A percentile compares a stretch with the other conserved stretches of the same genome.
phyloP scores from a whole-genome alignment of 2,797 vertebrate species.

The Botia kubotai region DNA sequence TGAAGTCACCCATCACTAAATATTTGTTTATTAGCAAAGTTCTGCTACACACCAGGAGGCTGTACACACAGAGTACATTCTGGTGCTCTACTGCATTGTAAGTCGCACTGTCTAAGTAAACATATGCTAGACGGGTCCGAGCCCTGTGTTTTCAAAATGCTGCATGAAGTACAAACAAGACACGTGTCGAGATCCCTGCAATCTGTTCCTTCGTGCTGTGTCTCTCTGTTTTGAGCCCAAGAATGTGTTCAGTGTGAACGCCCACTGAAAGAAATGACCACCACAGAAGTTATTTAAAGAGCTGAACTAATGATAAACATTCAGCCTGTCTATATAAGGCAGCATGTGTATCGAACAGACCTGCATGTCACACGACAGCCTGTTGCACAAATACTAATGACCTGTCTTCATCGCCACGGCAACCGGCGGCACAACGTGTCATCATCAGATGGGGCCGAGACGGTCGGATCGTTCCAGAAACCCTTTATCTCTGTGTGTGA shows the following conservation, averaged over 20 bases:
- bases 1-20: not conserved
- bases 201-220: not conserved
- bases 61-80: not conserved
- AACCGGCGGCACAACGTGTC: slow-evolving; percentile 50
- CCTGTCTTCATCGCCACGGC: slow-evolving; percentile 51
- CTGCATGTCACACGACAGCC: not conserved
- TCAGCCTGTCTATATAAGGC: not conserved
- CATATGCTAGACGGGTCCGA: not conserved
- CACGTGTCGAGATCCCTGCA: not conserved
- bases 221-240: not conserved
- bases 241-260: not conserved
- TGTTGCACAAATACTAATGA: slow-evolving; percentile 32
- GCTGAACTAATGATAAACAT: not conserved
- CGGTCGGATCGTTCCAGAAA: slow-evolving; percentile 27
- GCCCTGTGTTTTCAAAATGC: not conserved
- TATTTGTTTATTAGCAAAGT: not conserved
- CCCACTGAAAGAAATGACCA: not conserved
- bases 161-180: not conserved
- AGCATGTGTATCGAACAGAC: slow-evolving; percentile 10
- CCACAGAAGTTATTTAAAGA: not conserved
- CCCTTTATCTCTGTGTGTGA: slow-evolving; percentile 15
- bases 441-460: slow-evolving; percentile 31
- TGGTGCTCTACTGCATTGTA: not conserved
- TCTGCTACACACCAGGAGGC: not conserved
- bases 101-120: not conserved